Conservation (phyloP, 2,797 vertebrate genomes). For the Glyptemys insculpta region DNA sequence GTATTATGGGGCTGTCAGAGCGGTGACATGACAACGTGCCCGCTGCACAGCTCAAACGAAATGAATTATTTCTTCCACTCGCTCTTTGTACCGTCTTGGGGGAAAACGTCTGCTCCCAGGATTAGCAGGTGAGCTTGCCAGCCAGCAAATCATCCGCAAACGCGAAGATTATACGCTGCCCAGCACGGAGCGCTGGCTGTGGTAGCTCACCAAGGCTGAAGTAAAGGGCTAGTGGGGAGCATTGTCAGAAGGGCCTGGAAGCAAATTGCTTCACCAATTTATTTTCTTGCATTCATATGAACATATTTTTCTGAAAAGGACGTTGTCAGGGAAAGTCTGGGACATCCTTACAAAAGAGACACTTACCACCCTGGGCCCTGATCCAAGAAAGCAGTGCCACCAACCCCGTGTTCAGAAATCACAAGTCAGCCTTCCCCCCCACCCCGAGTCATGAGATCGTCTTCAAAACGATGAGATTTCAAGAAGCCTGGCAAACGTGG, state of each 20-base stretch:
- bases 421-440: conserved; percentile 64
- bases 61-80: conserved; percentile 53
- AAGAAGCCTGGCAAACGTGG: conserved; percentile 47
- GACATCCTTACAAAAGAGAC: neutral
- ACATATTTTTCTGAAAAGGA: conserved; percentile 58
- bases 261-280: conserved; percentile 52
- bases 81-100: conserved; percentile 5
- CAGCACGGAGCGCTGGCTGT: neutral
- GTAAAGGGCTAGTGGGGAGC: neutral
- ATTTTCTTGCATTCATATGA: conserved; percentile 48
- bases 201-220: neutral
- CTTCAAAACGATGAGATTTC: neutral
- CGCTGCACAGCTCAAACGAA: neutral
- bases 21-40: conserved; percentile 11
- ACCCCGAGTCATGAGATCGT: conserved; percentile 9
- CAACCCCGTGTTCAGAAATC: conserved; percentile 71
- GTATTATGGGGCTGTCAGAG: conserved; percentile 46
- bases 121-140: conserved; percentile 40
- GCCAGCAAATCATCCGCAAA: conserved; percentile 26
- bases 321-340: conserved; percentile 65
- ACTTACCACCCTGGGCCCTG: neutral
- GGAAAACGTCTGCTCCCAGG: conserved; percentile 30
- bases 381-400: neutral
- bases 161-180: conserved; percentile 7
- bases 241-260: conserved; percentile 39